Evolutionary conservation across 2,888 invertebrate species (phyloP).

Genomic region (Xanthia icteritia): DNA sequence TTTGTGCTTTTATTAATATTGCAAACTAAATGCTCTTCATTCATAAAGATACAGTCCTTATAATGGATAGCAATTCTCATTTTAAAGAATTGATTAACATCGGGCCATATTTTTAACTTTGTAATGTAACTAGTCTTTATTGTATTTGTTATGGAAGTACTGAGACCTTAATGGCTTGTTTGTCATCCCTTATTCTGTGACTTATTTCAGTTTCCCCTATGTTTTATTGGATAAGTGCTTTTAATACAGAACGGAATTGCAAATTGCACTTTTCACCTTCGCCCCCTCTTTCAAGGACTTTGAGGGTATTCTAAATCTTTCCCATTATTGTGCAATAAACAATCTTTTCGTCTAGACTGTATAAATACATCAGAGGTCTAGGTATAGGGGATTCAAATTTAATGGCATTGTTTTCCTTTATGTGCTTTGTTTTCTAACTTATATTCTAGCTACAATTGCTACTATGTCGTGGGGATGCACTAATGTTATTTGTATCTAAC

Average conservation of each 20-base stretch:
- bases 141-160: conserved; percentile 46
- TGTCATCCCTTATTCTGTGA: conserved; percentile 69
- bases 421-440: conserved; percentile 73
- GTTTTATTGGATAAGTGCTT: conserved; percentile 70
- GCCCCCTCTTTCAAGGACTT: conserved; percentile 68
- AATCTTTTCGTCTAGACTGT: conserved; percentile 78
- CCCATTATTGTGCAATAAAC: conserved; percentile 75
- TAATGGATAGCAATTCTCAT: conserved; percentile 44
- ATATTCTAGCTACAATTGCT: conserved; percentile 66
- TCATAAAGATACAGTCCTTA: conserved; percentile 15
- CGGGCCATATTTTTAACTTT: conserved; percentile 49
- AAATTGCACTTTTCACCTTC: conserved; percentile 77
- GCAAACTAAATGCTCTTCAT: conserved; percentile 19
- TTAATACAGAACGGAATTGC: conserved; percentile 68
- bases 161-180: conserved; percentile 68
- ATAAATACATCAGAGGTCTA: conserved; percentile 71
- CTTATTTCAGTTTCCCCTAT: conserved; percentile 66
- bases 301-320: conserved; percentile 70
- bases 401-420: conserved; percentile 73
- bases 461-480: conserved; percentile 62
- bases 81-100: conserved; percentile 40
- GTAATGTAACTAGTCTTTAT: conserved; percentile 33
- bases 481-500: conserved; percentile 52
- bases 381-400: conserved; percentile 72
- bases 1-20: conserved; percentile 22